These are phyloP conservation scores for Corbicula japonica DNA, from an alignment of 2,888 invertebrate genomes.

Conservation along the genomic window DNA sequence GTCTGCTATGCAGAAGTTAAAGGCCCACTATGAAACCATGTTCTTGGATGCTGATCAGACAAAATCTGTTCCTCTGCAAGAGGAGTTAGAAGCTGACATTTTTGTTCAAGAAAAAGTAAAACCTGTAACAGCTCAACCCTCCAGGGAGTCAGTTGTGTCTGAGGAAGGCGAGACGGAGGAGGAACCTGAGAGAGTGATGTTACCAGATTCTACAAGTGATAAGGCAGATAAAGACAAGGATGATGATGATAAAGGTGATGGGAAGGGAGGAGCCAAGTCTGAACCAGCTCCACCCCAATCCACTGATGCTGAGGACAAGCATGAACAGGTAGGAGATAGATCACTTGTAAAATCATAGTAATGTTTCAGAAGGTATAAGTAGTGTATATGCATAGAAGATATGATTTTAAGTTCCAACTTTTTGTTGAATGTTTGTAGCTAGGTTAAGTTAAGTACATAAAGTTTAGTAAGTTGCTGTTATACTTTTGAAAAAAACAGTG, in stretches of 20 bases:
- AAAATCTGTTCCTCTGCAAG: slow-evolving; percentile 35
- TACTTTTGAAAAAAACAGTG: too few relatives aligned
- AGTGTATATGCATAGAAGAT: too few relatives aligned
- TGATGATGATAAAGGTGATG: slow-evolving; percentile 52
- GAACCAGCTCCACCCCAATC: background rate
- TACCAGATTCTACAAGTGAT: slow-evolving; percentile 39
- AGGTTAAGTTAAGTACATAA: too few relatives aligned
- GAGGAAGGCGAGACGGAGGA: slow-evolving; percentile 56
- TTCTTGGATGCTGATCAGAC: slow-evolving; percentile 1
- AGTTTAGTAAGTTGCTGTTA: too few relatives aligned
- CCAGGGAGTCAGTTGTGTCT: slow-evolving; percentile 15
- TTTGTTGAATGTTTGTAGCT: too few relatives aligned
- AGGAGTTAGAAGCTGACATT: slow-evolving; percentile 8
- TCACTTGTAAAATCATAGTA: too few relatives aligned
- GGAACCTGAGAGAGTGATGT: slow-evolving; percentile 39
- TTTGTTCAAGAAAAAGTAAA: slow-evolving; percentile 5
- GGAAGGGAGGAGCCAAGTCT: slow-evolving; percentile 38
- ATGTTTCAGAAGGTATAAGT: too few relatives aligned
- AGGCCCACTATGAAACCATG: slow-evolving; percentile 39
- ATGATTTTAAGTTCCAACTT: too few relatives aligned
- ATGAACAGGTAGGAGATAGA: slow-evolving; percentile 29
- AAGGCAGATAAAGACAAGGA: slow-evolving; percentile 45
- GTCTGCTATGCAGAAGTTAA: slow-evolving; percentile 28
- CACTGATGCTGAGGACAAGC: slow-evolving; percentile 8
- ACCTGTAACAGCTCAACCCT: slow-evolving; percentile 3